Evolutionary conservation across 2,113 vertebrate genomes (phyloP), one percentile per base, ranked within the genome.

Genomic region (Tupaia tana): DNA sequence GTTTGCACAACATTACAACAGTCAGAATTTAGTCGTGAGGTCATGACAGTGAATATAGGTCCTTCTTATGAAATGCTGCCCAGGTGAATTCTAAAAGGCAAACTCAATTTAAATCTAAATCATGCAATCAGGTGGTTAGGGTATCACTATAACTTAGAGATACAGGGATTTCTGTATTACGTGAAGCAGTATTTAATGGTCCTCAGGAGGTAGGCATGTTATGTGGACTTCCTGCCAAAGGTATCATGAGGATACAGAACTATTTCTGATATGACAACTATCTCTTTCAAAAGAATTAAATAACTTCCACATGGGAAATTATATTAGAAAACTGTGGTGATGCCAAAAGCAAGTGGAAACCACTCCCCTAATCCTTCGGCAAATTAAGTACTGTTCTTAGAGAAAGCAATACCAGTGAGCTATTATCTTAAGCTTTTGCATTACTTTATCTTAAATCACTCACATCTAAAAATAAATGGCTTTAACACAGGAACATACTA

Each of bases 301-400:
- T 29, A 82, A 64, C 92, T 93, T 79, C 5, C 66, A 86, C 25
- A 95, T 19, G 86, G 29, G 54, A 90, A 89, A 90, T 74, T 91
- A 20, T 69, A 78, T 34, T 83, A 73, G 66, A 90, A 89, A 69
- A 54, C 54, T 89, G 69, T 86, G 59, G 69, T 13, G 6, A 87
- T 92, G 69, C 79, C 66, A 94, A 63, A 31, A 89, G 52, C 43
- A 95, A 96, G 90, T 89, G 66, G 11, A 12, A 92, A 84, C n/a
- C 25, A 54, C 58, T 79, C n/a, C 7, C 58, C 81, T 85, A 92
- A 93, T 92, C 31, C 27, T 93, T 82, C 13, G 54, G 59, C 31
- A 95, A 84, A 81, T 78, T 93, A 94, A 79, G 18, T 90, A 89
- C 11, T 84, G 6, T 61, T 92, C 90, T 63, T 66, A 96, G n/a